These are phyloP conservation scores for Ivindomyrus marchei DNA, from an alignment of 2,113 vertebrate species.

Conservation along the genomic window DNA sequence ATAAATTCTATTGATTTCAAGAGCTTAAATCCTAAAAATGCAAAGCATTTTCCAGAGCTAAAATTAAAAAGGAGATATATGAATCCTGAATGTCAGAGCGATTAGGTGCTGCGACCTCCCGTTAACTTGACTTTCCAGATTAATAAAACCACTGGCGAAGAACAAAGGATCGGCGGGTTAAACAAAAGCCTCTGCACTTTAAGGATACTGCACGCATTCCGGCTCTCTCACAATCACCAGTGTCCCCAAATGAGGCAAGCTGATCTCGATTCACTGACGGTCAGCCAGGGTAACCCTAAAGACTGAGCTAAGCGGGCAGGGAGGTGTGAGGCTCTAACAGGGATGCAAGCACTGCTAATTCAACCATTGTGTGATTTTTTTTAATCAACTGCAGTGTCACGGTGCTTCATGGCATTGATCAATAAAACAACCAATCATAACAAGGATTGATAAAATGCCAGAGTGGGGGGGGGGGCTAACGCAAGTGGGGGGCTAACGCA, in stretches of 20 bases:
- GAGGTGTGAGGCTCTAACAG: not conserved
- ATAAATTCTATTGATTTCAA: constrained; percentile 76
- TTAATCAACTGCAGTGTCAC: not conserved
- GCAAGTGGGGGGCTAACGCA: not conserved
- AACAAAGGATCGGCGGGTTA: constrained; percentile 27
- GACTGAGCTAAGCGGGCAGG: not conserved
- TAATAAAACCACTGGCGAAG: constrained; percentile 39
- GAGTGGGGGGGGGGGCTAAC: not conserved
- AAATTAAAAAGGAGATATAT: constrained; percentile 75
- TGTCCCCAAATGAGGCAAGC: not conserved
- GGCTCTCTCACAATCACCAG: not conserved
- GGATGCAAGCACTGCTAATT: not conserved
- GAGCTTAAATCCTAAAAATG: constrained; percentile 58
- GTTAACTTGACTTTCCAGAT: constrained; percentile 44
- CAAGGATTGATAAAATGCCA: not conserved
- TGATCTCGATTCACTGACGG: not conserved
- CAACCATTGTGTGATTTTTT: not conserved
- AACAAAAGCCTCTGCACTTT: not conserved
- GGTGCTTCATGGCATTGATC: not conserved
- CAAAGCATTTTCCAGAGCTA: constrained; percentile 52
- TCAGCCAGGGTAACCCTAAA: not conserved
- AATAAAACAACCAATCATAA: not conserved
- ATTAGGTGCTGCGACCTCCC: constrained; percentile 50
- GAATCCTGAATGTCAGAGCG: constrained; percentile 45
- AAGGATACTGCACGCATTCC: not conserved